These are phyloP conservation scores for Rousettus leschenaultii DNA, from an alignment of 2,113 vertebrate species.

Conservation along the genomic window DNA sequence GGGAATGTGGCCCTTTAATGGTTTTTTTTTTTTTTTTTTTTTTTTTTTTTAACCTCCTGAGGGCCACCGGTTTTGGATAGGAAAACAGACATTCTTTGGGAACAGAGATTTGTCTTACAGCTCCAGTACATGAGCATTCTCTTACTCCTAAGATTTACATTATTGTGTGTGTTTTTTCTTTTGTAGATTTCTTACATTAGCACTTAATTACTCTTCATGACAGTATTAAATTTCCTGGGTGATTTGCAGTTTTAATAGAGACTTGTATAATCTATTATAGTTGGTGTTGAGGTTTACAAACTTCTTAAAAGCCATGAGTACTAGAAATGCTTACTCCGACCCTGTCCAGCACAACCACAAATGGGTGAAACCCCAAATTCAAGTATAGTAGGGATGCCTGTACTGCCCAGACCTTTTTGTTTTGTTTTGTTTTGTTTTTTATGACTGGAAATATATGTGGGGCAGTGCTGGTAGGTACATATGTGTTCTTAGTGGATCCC, in stretches of 20 bases:
- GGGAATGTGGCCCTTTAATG: background rate
- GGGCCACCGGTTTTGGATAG: background rate
- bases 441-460: background rate
- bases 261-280: conserved; percentile 62
- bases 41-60: background rate
- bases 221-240: conserved; percentile 68
- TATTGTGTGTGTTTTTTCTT: background rate
- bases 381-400: background rate
- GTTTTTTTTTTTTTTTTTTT: background rate
- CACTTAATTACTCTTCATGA: conserved; percentile 66
- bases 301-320: conserved; percentile 27
- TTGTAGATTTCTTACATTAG: conserved; percentile 59
- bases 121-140: background rate
- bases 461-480: accelerated
- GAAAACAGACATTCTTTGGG: background rate
- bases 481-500: background rate
- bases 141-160: background rate
- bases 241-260: conserved; percentile 75
- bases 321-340: conserved; percentile 28
- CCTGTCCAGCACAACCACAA: background rate
- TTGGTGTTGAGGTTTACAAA: conserved; percentile 66
- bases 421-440: background rate
- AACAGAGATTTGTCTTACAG: background rate
- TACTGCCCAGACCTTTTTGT: background rate
- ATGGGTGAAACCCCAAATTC: background rate